phyloP scores from a whole-genome alignment of 2,113 vertebrate species.

The Gila orcuttii region DNA sequence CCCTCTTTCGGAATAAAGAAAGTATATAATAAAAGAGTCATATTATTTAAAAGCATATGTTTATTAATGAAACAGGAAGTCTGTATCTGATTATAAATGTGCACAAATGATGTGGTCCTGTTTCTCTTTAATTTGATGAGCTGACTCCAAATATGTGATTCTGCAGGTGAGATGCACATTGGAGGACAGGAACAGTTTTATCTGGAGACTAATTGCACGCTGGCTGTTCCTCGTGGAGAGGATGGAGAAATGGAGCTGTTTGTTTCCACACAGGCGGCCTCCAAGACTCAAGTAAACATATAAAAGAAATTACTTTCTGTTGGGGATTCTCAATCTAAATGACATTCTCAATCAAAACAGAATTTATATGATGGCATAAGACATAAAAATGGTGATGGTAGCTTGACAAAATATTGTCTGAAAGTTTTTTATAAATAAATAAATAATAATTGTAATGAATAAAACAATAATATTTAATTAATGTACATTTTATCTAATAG shows the following conservation, averaged over 20 bases:
- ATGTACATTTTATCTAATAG: not conserved
- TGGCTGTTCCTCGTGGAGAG: slow-evolving; percentile 89
- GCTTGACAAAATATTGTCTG: not conserved
- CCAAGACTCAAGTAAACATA: slow-evolving; percentile 79
- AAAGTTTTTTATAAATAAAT: not conserved
- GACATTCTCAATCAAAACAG: too few relatives aligned
- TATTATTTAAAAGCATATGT: not conserved
- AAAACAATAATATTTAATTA: not conserved
- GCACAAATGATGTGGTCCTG: not conserved
- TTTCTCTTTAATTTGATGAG: not conserved
- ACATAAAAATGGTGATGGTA: not conserved
- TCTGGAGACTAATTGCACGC: slow-evolving; percentile 88
- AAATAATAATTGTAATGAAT: not conserved
- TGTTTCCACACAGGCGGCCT: slow-evolving; percentile 85
- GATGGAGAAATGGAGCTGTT: slow-evolving; percentile 94
- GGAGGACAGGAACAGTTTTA: slow-evolving; percentile 98
- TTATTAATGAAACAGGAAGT: not conserved
- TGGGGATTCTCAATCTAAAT: too few relatives aligned
- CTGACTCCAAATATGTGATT: not conserved
- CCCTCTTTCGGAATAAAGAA: not conserved
- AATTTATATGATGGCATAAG: not conserved
- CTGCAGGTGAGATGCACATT: slow-evolving; percentile 86
- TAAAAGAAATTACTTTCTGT: not conserved
- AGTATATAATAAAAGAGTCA: not conserved
- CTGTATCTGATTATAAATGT: not conserved